These are phyloP conservation scores for Cetonia aurata DNA, from an alignment of 2,888 invertebrate species.

Conservation along the genomic window DNA sequence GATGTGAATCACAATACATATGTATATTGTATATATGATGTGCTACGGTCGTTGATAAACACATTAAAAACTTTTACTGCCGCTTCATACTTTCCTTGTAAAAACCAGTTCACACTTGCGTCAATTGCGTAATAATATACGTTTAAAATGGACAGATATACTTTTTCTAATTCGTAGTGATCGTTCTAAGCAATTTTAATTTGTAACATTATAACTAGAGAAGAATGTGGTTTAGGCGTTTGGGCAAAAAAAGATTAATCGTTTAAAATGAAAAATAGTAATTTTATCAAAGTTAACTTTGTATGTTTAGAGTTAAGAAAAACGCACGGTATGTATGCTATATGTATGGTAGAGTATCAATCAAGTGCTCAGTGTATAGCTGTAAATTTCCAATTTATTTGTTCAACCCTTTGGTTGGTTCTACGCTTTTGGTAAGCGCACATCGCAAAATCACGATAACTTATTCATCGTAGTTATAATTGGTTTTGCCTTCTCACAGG, in stretches of 20 bases:
- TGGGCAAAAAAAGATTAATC: no score
- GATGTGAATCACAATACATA: conserved; percentile 4
- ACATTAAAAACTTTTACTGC: conserved; percentile 26
- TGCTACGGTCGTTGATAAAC: conserved; percentile 9
- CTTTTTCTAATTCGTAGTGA: no score
- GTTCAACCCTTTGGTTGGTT: background rate
- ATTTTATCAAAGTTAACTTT: no score
- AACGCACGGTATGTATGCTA: no score
- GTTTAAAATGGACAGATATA: background rate
- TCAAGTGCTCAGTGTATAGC: no score
- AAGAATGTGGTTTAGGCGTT: no score
- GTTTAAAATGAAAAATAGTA: no score
- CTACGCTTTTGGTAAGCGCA: conserved; percentile 1
- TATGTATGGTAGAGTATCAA: background rate
- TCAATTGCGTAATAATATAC: conserved; percentile 4
- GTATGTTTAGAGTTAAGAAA: no score
- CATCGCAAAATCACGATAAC: conserved; percentile 7
- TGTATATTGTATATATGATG: background rate
- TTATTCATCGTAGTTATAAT: conserved; percentile 21
- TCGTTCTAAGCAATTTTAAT: no score
- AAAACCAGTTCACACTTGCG: conserved; percentile 14
- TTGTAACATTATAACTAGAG: background rate
- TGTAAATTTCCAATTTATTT: background rate
- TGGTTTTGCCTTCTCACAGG: conserved; percentile 15
- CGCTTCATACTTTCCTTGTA: conserved; percentile 3